Percentiles rank a stretch among this genome's conserved stretches.
Evolutionary conservation across 1,140 invertebrate genomes (phyloP).

Genomic region (Leguminivora glycinivorella): DNA sequence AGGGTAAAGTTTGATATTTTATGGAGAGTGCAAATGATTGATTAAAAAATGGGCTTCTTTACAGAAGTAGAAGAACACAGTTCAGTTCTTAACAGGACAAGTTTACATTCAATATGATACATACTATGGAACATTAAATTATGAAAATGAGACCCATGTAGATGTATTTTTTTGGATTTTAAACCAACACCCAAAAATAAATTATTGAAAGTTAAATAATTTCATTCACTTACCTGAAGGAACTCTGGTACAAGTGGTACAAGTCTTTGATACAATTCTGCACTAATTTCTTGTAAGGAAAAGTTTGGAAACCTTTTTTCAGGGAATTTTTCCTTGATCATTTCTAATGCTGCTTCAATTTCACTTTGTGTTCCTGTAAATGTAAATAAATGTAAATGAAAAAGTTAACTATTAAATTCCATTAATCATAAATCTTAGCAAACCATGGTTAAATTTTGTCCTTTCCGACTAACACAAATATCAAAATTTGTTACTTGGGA

Average conservation of each 20-base stretch:
- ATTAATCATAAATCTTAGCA: no score
- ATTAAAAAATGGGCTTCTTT: not conserved
- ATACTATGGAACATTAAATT: not conserved
- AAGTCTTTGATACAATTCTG: conserved; percentile 79
- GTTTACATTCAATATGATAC: not conserved
- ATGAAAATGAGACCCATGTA: not conserved
- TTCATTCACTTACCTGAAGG: conserved; percentile 81
- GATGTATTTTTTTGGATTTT: not conserved
- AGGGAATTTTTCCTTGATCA: conserved; percentile 92
- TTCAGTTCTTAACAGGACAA: no score
- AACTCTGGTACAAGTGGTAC: conserved; percentile 81
- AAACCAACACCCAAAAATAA: not conserved
- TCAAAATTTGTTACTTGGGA: no score
- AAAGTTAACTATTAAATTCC: conserved; percentile 27
- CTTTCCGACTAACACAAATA: no score
- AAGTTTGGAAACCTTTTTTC: conserved; percentile 87
- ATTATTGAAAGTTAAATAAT: not conserved
- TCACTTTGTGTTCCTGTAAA: conserved; percentile 83
- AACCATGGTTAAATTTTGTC: no score
- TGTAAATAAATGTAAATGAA: conserved; percentile 17
- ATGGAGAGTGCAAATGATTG: not conserved
- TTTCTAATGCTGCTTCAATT: conserved; percentile 88
- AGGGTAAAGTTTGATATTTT: not conserved
- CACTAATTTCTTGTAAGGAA: conserved; percentile 87
- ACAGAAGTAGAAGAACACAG: no score